A percentile compares a stretch with the other conserved stretches of the same genome.
phyloP scores from a whole-genome alignment of 2,797 vertebrate species.

The Notolabrus celidotus region DNA sequence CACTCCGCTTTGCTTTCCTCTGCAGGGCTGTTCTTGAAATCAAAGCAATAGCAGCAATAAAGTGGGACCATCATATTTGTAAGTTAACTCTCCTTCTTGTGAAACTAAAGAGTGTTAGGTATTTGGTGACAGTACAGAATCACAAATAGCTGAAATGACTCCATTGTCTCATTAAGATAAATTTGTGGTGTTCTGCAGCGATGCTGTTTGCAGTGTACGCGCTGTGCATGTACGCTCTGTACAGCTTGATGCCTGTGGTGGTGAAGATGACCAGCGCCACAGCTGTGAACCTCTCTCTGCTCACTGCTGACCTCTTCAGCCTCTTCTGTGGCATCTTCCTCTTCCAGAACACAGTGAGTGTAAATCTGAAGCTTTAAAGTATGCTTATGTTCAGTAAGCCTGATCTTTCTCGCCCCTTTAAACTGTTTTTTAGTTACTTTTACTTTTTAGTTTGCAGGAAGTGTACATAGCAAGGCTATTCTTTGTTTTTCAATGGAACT shows the following conservation, averaged over 20 bases:
- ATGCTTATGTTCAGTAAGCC: no score
- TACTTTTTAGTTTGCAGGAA: no score
- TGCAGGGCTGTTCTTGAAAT: conserved; percentile 90
- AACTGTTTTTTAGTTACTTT: no score
- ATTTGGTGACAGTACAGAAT: no score
- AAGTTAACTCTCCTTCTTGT: conserved; percentile 67
- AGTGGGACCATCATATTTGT: conserved; percentile 89
- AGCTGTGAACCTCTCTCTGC: conserved; percentile 94
- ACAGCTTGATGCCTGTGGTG: conserved; percentile 95
- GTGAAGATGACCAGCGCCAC: conserved; percentile 93
- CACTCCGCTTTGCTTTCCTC: conserved; percentile 30
- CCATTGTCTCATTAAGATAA: neutral
- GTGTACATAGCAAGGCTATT: no score
- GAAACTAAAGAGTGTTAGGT: no score
- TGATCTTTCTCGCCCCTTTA: no score
- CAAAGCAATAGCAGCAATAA: conserved; percentile 81
- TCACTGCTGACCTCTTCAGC: conserved; percentile 97
- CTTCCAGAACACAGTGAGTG: conserved; percentile 89
- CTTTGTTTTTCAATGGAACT: no score
- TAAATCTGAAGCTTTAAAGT: no score
- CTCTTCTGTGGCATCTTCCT: conserved; percentile 95
- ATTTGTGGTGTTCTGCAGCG: conserved; percentile 66
- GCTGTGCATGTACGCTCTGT: conserved; percentile 94
- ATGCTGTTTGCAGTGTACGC: conserved; percentile 89
- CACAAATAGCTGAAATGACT: neutral